phyloP scores from a whole-genome alignment of 2,113 vertebrate genomes.

The Lycocorax pyrrhopterus region DNA sequence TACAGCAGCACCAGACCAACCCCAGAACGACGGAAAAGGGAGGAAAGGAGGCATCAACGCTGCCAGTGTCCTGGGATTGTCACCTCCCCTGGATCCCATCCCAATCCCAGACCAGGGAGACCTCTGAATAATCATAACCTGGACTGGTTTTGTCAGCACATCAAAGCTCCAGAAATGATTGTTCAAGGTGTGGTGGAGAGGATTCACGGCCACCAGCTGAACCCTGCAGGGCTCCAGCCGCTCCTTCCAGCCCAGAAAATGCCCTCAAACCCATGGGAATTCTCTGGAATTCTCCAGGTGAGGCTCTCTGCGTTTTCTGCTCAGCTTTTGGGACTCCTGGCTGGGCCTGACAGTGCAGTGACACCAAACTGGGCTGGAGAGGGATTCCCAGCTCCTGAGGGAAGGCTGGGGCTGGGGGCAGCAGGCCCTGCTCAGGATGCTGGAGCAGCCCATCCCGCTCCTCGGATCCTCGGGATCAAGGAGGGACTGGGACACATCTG shows the following conservation, averaged over 20 bases:
- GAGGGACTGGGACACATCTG: accelerated
- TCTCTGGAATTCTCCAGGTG: not conserved
- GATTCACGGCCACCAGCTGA: not conserved
- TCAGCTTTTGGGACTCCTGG: not conserved
- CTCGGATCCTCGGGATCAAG: not conserved
- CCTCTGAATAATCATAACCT: not conserved
- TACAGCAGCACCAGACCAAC: accelerated
- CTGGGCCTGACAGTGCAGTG: accelerated
- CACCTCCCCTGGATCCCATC: accelerated
- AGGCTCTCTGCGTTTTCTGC: not conserved
- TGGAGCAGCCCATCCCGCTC: not conserved
- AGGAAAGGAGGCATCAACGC: not conserved
- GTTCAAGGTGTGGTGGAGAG: not conserved
- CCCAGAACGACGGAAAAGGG: accelerated
- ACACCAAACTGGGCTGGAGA: not conserved
- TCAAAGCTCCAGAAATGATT: accelerated
- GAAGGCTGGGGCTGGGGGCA: not conserved
- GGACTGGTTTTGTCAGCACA: not conserved
- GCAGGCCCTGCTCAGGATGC: not conserved
- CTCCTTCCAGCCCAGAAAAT: not conserved
- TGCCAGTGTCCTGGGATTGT: not conserved
- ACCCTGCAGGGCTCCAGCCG: accelerated
- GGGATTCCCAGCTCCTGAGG: not conserved
- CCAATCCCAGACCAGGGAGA: not conserved
- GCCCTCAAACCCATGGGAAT: accelerated